Evolutionary conservation across 2,113 vertebrate genomes (phyloP).

Genomic region (Abramis brama): DNA sequence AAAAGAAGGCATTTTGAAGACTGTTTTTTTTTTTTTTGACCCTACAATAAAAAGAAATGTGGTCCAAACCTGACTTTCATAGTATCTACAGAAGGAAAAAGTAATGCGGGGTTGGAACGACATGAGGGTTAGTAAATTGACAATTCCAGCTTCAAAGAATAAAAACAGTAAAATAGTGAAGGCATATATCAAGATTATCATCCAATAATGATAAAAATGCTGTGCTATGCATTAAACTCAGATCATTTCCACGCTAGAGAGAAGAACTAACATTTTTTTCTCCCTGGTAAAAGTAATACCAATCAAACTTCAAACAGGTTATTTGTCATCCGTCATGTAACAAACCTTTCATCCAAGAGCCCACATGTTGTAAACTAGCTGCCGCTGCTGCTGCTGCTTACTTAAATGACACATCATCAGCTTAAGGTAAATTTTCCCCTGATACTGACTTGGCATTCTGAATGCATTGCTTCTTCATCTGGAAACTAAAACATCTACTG

Average conservation of each 20-base stretch:
- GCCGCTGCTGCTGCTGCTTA: background rate
- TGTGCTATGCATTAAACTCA: background rate
- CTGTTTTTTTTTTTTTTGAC: background rate
- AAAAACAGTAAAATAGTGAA: background rate
- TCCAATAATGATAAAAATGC: background rate
- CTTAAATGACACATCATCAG: background rate
- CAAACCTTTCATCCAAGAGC: constrained; percentile 13
- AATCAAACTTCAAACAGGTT: background rate
- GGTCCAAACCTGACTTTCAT: background rate
- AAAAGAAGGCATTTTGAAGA: background rate
- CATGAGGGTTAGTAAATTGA: background rate
- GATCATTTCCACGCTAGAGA: background rate
- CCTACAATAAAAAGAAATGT: too few species aligned
- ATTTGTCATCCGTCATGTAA: constrained; percentile 5
- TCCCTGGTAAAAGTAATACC: background rate
- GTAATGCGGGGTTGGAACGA: background rate
- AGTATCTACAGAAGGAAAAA: background rate
- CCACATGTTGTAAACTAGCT: background rate
- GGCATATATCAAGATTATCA: background rate
- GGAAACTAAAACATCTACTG: background rate
- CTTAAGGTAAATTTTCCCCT: background rate
- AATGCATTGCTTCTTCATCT: background rate
- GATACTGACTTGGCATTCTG: background rate
- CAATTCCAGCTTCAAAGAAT: background rate
- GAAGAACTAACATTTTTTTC: background rate